Base-by-base conservation (phyloP, 2,113 vertebrate species). In the Peromyscus californicus region DNA sequence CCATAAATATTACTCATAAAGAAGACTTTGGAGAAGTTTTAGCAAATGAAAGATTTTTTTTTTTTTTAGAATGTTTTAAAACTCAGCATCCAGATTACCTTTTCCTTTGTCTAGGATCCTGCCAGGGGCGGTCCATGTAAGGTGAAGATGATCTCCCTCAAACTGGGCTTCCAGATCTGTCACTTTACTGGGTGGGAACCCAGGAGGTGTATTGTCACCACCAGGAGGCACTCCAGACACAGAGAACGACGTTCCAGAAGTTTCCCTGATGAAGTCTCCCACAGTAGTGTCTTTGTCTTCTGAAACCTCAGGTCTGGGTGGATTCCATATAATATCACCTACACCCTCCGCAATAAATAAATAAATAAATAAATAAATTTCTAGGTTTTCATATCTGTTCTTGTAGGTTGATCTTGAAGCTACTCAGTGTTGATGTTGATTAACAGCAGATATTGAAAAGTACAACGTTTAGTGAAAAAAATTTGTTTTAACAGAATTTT, bases 251-350 rank as follows among this genome's bases (percentile, higher is more conserved):
- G 95, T 98, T 65, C 98, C 98, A 45, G 98, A 97, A 48, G 96
- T 95, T 72, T 97, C 75, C 97, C 98, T 97, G 70, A 42, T 98
- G 97, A 99, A n/a, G n/a, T n/a, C n/a, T n/a, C n/a, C 98, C 48
- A 98, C 7, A 9, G 97, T 33, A 31, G 89, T 63, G 90, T 98
- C 87, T 82, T 94, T 79, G 69, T 92, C 70, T 29, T 97, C 93
- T 70, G 59, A 90, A 72, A 97, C 51, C 97, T 98, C 95, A 69
- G 98, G 97, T 94, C 98, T 98, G 22, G 91, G 91, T 93, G 98
- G 94, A 78, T 99, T 99, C 97, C 97, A n/a, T 76, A 92, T 31
- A 91, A 99, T 97, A 90, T 94, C 85, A 96, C 97, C 98, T 99
- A 84, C 65, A 76, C 3, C 17, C 33, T n/a, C 42, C 15, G 16